Percentiles rank a stretch among this genome's conserved stretches.
Conservation (phyloP, 1,140 invertebrate genomes). For the Yoshiicerus persimilis region DNA sequence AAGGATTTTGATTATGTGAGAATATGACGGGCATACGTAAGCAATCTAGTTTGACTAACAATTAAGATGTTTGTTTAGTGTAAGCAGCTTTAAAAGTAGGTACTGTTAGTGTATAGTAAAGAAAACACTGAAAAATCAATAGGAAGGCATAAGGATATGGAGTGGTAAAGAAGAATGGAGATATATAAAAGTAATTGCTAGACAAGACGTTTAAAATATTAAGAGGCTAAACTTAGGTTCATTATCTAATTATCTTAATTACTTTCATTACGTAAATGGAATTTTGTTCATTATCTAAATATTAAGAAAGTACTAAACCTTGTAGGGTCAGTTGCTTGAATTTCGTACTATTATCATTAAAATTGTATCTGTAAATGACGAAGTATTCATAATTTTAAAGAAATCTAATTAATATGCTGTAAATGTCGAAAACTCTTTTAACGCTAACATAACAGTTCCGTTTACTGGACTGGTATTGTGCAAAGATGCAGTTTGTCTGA, state of each 20-base stretch:
- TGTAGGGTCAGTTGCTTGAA: neutral
- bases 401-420: too few relatives aligned
- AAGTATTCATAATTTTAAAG: neutral
- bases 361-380: slow-evolving; percentile 1
- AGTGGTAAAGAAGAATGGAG: neutral
- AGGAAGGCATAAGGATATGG: neutral
- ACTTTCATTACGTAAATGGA: neutral
- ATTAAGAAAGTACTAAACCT: neutral
- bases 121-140: neutral
- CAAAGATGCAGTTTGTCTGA: neutral
- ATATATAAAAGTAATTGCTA: neutral
- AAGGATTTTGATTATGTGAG: neutral
- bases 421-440: neutral
- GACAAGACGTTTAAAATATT: neutral
- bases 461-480: neutral
- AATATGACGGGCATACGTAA: slow-evolving; percentile 5
- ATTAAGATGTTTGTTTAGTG: neutral
- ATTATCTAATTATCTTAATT: neutral
- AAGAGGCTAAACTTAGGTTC: neutral
- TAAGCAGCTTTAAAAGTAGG: slow-evolving; percentile 7
- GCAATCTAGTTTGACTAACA: slow-evolving; percentile 20
- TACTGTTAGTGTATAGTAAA: neutral
- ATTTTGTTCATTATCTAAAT: neutral
- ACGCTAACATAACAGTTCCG: neutral
- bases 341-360: neutral